Evolutionary conservation across 2,888 invertebrate species (phyloP).

Genomic region (Zaprionus lineosus): DNA sequence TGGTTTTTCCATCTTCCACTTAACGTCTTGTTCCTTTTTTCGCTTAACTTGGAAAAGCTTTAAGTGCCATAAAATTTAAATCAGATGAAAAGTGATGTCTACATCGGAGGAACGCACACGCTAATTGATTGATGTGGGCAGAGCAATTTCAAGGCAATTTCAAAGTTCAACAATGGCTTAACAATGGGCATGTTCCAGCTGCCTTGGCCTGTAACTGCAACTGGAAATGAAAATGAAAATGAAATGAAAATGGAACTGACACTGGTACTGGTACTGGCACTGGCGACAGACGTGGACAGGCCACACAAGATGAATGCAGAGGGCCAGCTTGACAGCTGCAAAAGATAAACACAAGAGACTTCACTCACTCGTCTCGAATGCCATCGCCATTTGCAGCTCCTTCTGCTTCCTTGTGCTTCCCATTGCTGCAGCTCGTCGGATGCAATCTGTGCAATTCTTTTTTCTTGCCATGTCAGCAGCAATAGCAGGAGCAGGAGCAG

Average conservation of each 20-base stretch:
- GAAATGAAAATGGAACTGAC: not conserved
- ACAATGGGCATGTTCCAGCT: slow-evolving; percentile 29
- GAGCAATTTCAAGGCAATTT: slow-evolving; percentile 75
- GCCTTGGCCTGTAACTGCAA: not conserved
- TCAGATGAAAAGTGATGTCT: slow-evolving; percentile 53
- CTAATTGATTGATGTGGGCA: slow-evolving; percentile 75
- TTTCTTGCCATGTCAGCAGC: slow-evolving; percentile 43
- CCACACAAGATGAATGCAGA: slow-evolving; percentile 49
- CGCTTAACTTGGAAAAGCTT: slow-evolving; percentile 33
- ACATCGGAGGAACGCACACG: slow-evolving; percentile 40
- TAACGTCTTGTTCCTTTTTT: not conserved
- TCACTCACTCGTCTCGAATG: slow-evolving; percentile 10
- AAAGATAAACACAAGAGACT: slow-evolving; percentile 62
- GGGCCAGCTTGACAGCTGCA: slow-evolving; percentile 58
- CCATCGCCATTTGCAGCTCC: not conserved
- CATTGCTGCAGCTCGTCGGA: slow-evolving; percentile 10
- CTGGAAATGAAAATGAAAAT: too few species aligned
- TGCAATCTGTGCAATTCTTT: slow-evolving; percentile 34
- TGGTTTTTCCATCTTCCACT: not conserved
- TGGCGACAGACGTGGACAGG: slow-evolving; percentile 26
- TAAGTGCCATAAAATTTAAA: slow-evolving; percentile 54
- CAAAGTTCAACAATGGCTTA: slow-evolving; percentile 71
- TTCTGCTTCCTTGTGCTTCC: not conserved
- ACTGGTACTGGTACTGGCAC: not conserved
- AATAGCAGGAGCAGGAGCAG: slow-evolving; percentile 28